Evolutionary conservation across 2,113 vertebrate species (phyloP).

Genomic region (Syngnathoides biaculeatus): DNA sequence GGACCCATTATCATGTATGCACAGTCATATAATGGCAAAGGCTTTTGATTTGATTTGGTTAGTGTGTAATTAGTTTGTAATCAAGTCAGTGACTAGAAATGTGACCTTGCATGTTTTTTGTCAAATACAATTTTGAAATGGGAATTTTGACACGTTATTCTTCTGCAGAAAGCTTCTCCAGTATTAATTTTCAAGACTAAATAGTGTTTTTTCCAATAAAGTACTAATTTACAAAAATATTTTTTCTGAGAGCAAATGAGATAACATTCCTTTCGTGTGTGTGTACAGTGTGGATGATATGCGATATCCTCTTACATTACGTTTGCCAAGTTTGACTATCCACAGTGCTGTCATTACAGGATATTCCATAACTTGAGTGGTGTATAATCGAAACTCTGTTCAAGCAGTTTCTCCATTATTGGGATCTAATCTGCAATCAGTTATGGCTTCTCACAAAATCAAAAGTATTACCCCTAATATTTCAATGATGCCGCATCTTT

Average conservation of each 20-base stretch:
- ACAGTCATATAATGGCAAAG: too few species aligned
- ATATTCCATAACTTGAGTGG: background rate
- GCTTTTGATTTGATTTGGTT: too few species aligned
- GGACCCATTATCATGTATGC: too few species aligned
- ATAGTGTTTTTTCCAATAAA: too few species aligned
- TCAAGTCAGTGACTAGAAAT: too few species aligned
- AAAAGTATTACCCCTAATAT: background rate
- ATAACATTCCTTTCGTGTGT: background rate
- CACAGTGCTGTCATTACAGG: background rate
- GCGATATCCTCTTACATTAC: background rate
- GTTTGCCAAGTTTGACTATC: background rate
- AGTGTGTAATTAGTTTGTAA: too few species aligned
- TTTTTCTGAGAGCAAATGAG: background rate
- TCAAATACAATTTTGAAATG: too few species aligned
- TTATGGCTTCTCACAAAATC: background rate
- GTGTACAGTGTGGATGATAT: background rate
- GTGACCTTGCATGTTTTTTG: too few species aligned
- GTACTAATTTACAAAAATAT: background rate
- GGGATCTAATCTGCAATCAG: background rate
- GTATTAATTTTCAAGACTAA: too few species aligned
- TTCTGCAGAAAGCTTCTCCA: too few species aligned
- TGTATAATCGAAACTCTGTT: background rate
- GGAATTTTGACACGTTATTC: too few species aligned
- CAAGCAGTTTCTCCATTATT: background rate
- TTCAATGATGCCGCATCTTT: background rate